These are phyloP conservation scores for Sinonovacula constricta DNA, from an alignment of 1,140 invertebrate genomes.

Conservation along the genomic window DNA sequence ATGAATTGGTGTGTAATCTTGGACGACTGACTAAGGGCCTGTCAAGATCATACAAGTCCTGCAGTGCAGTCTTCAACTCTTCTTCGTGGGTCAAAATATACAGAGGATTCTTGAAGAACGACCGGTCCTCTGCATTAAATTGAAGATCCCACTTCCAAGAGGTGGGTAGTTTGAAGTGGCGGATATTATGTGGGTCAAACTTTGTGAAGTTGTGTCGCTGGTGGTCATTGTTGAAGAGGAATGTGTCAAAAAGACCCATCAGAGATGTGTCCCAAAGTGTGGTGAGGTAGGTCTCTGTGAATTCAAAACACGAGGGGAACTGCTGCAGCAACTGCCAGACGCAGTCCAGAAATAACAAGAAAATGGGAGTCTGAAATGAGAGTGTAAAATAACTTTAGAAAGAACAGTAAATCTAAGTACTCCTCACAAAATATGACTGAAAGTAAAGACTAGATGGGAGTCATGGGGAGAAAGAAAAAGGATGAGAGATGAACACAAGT, in stretches of 20 bases:
- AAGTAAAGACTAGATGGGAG: no score
- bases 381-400: no score
- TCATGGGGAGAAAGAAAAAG: no score
- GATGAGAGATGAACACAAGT: no score
- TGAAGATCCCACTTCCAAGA: slow-evolving; percentile 76
- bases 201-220: slow-evolving; percentile 78
- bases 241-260: slow-evolving; percentile 93
- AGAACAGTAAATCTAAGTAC: no score
- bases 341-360: slow-evolving; percentile 95
- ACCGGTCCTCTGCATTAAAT: slow-evolving; percentile 65
- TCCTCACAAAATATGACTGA: no score
- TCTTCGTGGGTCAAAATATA: slow-evolving; percentile 61
- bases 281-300: slow-evolving; percentile 94
- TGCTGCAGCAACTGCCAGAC: slow-evolving; percentile 94
- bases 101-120: slow-evolving; percentile 76
- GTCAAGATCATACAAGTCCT: slow-evolving; percentile 18
- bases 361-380: slow-evolving; percentile 86
- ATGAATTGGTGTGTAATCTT: slow-evolving; percentile 48
- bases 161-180: slow-evolving; percentile 61
- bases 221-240: slow-evolving; percentile 88
- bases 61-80: slow-evolving; percentile 43
- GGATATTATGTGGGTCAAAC: slow-evolving; percentile 57
- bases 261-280: slow-evolving; percentile 93
- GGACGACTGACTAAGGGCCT: slow-evolving; percentile 10
- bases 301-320: slow-evolving; percentile 92